Evolutionary conservation across 2,888 invertebrate genomes (phyloP).

Genomic region (Callyntrura sp.): DNA sequence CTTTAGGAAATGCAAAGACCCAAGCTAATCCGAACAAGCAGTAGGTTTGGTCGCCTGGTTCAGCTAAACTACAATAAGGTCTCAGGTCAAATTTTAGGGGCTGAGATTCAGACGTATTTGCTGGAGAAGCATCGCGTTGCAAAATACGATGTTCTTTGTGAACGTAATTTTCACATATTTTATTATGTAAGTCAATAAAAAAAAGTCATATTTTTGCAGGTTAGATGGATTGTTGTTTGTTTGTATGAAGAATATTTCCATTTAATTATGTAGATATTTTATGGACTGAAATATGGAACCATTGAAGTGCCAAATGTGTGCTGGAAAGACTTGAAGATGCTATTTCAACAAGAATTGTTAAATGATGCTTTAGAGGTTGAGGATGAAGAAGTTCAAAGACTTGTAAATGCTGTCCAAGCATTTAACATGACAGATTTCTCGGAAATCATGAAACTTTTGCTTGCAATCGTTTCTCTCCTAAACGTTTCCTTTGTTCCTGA

Average conservation of each 20-base stretch:
- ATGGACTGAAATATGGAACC: slow-evolving; percentile 65
- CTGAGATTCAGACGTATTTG: slow-evolving; percentile 81
- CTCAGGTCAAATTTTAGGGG: slow-evolving; percentile 76
- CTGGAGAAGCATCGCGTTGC: slow-evolving; percentile 82
- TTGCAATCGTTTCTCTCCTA: slow-evolving; percentile 78
- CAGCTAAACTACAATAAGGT: slow-evolving; percentile 77
- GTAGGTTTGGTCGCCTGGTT: slow-evolving; percentile 82
- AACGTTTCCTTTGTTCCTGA: slow-evolving; percentile 72
- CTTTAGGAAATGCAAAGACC: slow-evolving; percentile 81
- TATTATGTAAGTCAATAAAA: slow-evolving; percentile 76
- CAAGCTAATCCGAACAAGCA: slow-evolving; percentile 81
- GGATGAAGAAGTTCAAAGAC: slow-evolving; percentile 48
- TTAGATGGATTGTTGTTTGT: not conserved
- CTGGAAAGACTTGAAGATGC: slow-evolving; percentile 25
- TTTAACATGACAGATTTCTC: slow-evolving; percentile 65
- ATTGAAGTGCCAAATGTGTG: slow-evolving; percentile 35
- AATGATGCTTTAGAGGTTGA: slow-evolving; percentile 53
- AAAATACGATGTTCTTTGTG: slow-evolving; percentile 74
- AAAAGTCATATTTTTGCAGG: too few relatives aligned
- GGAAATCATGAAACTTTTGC: slow-evolving; percentile 74
- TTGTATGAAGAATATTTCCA: not conserved
- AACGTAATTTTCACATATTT: slow-evolving; percentile 82
- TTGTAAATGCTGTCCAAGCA: slow-evolving; percentile 60
- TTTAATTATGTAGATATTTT: slow-evolving; percentile 69
- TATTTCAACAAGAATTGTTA: slow-evolving; percentile 25